Evolutionary conservation across 2,113 vertebrate genomes (phyloP).

Genomic region (Equus quagga): DNA sequence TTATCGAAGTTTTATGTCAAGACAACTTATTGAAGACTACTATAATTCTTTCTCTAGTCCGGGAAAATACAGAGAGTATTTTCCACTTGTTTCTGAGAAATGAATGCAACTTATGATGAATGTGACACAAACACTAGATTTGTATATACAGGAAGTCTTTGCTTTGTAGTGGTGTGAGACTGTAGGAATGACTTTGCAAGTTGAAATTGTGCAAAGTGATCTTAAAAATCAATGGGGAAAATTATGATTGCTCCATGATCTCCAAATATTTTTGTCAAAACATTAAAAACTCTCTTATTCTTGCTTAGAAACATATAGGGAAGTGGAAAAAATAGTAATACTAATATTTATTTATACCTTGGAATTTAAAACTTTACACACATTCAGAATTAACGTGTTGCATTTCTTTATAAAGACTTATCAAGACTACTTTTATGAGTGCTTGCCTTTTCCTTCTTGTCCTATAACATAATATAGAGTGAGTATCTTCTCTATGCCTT

Average conservation of each 20-base stretch:
- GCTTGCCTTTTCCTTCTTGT: neutral
- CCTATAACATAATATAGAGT: neutral
- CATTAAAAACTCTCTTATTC: neutral
- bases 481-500: neutral
- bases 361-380: neutral
- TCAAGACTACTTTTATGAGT: neutral
- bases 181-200: neutral
- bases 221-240: neutral
- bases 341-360: neutral
- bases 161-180: neutral
- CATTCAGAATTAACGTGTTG: neutral
- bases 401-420: neutral
- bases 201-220: neutral
- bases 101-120: neutral
- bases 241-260: neutral
- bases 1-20: neutral
- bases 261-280: neutral
- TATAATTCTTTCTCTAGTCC: neutral
- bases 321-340: neutral
- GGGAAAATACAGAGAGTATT: neutral
- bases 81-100: neutral
- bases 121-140: neutral
- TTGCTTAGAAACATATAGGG: neutral
- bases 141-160: neutral
- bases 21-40: neutral